phyloP scores from a whole-genome alignment of 2,797 vertebrate genomes.

The Limnodromus scolopaceus region DNA sequence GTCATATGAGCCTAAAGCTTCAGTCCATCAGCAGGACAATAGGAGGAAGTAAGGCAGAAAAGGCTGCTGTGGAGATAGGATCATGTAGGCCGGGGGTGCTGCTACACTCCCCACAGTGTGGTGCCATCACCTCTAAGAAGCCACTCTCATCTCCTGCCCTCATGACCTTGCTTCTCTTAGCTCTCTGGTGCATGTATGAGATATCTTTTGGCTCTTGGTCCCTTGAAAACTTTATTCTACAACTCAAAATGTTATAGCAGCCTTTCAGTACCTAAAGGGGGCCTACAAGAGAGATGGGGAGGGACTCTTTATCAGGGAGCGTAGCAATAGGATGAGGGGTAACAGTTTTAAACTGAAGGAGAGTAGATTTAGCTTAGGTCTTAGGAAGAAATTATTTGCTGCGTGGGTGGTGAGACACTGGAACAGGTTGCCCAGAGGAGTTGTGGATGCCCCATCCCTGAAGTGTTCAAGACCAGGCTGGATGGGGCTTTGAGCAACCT shows the following conservation, averaged over 20 bases:
- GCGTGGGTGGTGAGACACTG: too few relatives aligned
- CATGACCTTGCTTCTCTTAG: neutral
- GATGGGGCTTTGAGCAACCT: too few relatives aligned
- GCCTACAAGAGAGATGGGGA: too few relatives aligned
- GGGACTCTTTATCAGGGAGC: too few relatives aligned
- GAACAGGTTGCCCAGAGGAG: too few relatives aligned
- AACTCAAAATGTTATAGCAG: neutral
- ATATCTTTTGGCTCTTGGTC: neutral
- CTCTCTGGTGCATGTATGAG: neutral
- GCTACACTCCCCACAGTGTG: neutral
- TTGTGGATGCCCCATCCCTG: too few relatives aligned
- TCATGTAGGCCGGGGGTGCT: neutral
- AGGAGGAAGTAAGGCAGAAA: neutral
- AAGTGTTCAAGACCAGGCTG: too few relatives aligned
- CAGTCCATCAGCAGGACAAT: neutral
- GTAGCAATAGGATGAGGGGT: too few relatives aligned
- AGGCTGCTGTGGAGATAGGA: neutral
- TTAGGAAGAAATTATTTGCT: too few relatives aligned
- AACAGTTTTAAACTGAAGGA: too few relatives aligned
- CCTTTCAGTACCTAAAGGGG: too few relatives aligned
- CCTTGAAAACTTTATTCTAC: neutral
- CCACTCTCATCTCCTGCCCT: neutral
- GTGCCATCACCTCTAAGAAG: neutral
- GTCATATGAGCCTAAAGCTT: neutral
- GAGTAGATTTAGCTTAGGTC: too few relatives aligned